Conservation (phyloP, 2,113 vertebrate genomes). For the Tympanuchus pallidicinctus region DNA sequence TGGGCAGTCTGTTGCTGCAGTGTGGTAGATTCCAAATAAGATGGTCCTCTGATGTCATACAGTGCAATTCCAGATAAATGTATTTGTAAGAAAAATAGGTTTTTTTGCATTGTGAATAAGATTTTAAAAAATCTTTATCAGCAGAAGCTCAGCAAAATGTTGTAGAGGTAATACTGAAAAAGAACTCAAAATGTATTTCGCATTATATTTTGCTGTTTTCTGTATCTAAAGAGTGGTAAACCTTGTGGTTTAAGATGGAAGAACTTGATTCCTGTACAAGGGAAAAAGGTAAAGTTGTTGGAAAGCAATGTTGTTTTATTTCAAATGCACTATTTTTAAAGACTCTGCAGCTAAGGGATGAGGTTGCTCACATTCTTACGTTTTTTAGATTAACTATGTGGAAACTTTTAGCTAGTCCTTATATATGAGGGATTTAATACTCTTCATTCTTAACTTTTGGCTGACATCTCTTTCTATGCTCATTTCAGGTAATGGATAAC, state of each 20-base stretch:
- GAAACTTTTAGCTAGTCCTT: background rate
- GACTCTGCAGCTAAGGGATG: background rate
- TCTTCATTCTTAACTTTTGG: background rate
- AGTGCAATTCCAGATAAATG: background rate
- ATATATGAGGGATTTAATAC: background rate
- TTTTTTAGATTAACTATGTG: background rate
- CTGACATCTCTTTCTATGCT: background rate
- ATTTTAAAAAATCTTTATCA: background rate
- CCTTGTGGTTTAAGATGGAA: background rate
- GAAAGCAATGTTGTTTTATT: background rate
- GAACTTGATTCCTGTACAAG: background rate
- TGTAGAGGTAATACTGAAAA: background rate
- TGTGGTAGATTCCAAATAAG: background rate
- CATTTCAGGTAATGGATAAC: constrained; percentile 95
- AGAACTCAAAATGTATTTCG: background rate
- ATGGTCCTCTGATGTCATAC: background rate
- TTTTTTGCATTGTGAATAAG: background rate
- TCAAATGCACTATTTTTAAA: background rate
- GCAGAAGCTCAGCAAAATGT: background rate
- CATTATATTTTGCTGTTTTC: background rate
- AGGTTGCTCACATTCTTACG: background rate
- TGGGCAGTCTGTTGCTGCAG: background rate
- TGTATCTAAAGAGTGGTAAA: background rate
- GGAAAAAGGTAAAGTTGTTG: background rate
- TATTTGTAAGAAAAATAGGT: background rate